Evolutionary conservation across 1,140 invertebrate genomes (phyloP).

Genomic region (Pollicipes pollicipes): DNA sequence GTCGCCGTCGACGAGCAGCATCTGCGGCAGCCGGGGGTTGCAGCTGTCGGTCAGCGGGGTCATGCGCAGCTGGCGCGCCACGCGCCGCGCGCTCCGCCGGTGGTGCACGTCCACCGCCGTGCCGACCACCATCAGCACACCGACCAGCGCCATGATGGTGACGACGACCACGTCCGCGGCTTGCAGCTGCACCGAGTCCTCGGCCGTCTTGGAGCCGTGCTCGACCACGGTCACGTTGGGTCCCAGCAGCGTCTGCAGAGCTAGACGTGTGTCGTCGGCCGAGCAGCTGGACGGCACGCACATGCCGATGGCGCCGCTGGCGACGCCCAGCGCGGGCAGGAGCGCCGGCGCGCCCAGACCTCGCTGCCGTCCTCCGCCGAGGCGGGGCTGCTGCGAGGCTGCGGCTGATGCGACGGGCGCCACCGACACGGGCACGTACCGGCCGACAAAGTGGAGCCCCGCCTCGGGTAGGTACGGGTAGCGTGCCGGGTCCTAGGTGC

Average conservation of each 20-base stretch:
- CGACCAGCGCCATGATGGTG: not conserved
- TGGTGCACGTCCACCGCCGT: not conserved
- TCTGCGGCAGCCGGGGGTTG: no score
- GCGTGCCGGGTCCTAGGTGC: not conserved
- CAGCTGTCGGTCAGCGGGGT: no score
- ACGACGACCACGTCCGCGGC: not conserved
- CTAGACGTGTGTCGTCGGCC: not conserved
- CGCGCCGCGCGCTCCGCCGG: not conserved
- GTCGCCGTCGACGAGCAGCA: no score
- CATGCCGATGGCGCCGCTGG: not conserved
- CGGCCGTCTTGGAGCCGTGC: not conserved
- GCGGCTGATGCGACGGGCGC: no score
- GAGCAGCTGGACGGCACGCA: constrained; percentile 3
- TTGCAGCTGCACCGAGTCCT: not conserved
- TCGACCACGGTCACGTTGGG: not conserved
- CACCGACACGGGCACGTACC: not conserved
- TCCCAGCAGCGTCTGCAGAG: not conserved
- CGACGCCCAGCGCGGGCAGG: not conserved
- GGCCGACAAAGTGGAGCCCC: not conserved
- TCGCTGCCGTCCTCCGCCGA: not conserved
- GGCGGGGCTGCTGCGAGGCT: not conserved
- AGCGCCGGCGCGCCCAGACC: not conserved
- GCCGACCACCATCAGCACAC: not conserved
- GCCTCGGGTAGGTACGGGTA: not conserved
- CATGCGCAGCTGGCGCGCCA: not conserved